Base-by-base conservation (phyloP, 2,113 vertebrate genomes). In the Cacatua alba region DNA sequence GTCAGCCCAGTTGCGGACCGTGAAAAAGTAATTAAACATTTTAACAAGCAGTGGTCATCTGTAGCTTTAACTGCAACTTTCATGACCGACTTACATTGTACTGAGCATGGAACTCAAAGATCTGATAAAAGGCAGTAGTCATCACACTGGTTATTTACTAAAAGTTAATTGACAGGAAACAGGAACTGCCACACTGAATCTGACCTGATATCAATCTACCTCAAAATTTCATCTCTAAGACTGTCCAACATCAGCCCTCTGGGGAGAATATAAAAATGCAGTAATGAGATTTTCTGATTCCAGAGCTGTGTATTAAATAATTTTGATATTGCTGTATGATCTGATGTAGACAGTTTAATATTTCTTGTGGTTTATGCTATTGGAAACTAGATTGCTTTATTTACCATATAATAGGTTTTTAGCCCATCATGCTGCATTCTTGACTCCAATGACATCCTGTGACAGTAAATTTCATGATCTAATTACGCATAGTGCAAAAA, bases 361-460 rank as follows among this genome's bases (percentile, higher is more conserved):
- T 86, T 86, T 85, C 44, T 88, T 88, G 35, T 9, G 7, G 11
- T 80, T 80, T 52, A 37, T 15, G 39, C 86, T 77, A 29, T 63
- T 92, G 52, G 76, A 91, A 93, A 94, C 31, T 37, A 86, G 48
- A 88, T 90, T 83, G 21, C 8, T 88, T 72, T 90, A 18, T 81
- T 81, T 84, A 48, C 39, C 11, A 11, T 77, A 5, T 77, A 90
- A 77, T 41, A 44, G 13, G 2, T 1, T 6, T 49, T 88, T 91
- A 72, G 18, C 83, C 48, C 46, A 41, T 84, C 44, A 17, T 0
- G 0, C n/a, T 71, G 53, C 92, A 80, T 81, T 93, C 33, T 78
- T 82, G 64, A 24, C 55, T 60, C 17, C 35, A 92, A 0, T 81
- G 35, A 86, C 76, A 84, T 79, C 57, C 52, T 44, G 35, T 71